Percentiles rank a stretch among this genome's conserved stretches.
These are phyloP conservation scores for Ephydatia muelleri DNA, from an alignment of 37 sponge, comb jelly and placozoan genomes.

Conservation along the genomic window DNA sequence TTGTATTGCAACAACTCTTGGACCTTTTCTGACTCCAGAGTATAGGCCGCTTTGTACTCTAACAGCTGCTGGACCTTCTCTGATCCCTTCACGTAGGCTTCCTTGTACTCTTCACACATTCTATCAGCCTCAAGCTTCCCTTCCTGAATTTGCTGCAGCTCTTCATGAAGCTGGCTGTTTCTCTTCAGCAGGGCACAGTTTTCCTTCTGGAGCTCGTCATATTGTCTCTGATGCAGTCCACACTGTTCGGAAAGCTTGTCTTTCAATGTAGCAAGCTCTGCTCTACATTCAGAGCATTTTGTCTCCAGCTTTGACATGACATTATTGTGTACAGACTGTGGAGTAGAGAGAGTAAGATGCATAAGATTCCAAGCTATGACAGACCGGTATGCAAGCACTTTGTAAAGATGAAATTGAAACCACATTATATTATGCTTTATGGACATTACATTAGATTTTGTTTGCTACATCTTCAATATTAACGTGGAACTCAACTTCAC, in stretches of 20 bases:
- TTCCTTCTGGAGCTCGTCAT: background rate
- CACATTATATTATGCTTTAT: too few relatives aligned
- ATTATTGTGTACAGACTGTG: background rate
- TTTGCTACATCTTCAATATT: too few relatives aligned
- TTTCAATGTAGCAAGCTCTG: background rate
- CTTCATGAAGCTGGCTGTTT: constrained; percentile 5
- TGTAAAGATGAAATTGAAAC: too few relatives aligned
- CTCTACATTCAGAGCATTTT: background rate
- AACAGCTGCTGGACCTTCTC: background rate
- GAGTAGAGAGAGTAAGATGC: too few relatives aligned
- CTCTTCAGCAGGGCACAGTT: constrained; percentile 13
- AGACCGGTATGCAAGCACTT: too few relatives aligned
- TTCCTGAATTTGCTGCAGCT: background rate
- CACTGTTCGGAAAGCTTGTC: background rate
- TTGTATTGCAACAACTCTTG: background rate
- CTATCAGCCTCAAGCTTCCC: background rate
- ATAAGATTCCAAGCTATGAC: too few relatives aligned
- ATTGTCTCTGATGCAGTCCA: background rate
- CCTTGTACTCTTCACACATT: background rate
- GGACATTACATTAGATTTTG: too few relatives aligned
- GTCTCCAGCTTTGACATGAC: background rate
- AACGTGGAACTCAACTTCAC: too few relatives aligned
- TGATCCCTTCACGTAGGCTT: background rate
- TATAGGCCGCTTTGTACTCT: background rate
- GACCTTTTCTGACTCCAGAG: background rate